Base-by-base conservation (phyloP, 2,797 vertebrate genomes). In the Botia kubotai region DNA sequence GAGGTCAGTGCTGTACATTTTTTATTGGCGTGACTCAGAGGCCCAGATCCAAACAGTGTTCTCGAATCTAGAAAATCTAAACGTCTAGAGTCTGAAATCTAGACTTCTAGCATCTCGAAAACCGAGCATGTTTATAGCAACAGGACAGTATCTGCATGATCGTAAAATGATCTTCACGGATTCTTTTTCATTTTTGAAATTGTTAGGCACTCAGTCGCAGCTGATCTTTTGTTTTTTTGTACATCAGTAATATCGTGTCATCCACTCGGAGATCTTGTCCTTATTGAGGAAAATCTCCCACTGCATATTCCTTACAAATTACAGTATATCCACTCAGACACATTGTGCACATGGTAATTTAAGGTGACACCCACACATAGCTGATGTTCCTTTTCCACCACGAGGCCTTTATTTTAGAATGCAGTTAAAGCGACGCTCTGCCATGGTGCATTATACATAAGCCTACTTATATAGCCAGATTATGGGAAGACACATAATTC, bases 301-400 rank as follows among this genome's bases (percentile, higher is more conserved):
- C 88, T 90, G 89, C 87, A 75, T 90, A 88, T 89, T 91, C 91
- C 82, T 85, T 85, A 85, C 89, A 93, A 92, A 93, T 92, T 86
- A 91, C 89, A 91, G 87, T 91, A 90, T 87, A 94, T 93, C 90
- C 90, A 63, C 57, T 87, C 77, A 81, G 83, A 90, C 90, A 78
- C 87, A 90, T 91, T 91, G 88, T 91, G 89, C 80, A 84, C 85
- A 86, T 83, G 88, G 87, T 94, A 90, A 93, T 94, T 93, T 90
- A 92, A 91, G 89, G 90, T 90, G 91, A 92, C 94, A 93, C 92
- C 92, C 91, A 94, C 92, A 92, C 89, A 89, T 86, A 88, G 88
- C 82, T 91, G 87, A 91, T 90, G 93, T 89, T 91, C 86, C 84
- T 85, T 92, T 93, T 86, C 87, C 86, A 88, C 91, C 89, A 93